Evolutionary conservation across 2,888 invertebrate genomes (phyloP).

Genomic region (Dynastes grantii): DNA sequence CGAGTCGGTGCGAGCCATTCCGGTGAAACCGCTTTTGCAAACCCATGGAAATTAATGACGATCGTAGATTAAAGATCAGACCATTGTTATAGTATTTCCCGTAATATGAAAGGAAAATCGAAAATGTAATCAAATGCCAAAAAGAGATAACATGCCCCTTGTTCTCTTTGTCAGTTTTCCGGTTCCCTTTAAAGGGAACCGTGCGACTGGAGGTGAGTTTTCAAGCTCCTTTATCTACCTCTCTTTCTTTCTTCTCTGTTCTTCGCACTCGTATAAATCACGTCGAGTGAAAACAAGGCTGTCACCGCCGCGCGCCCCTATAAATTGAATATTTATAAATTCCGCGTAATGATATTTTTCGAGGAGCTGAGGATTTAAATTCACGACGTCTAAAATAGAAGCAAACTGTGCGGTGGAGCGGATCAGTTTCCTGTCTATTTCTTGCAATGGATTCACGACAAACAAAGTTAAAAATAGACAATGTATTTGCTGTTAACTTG

Average conservation of each 20-base stretch:
- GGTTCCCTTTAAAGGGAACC: neutral
- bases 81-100: slow-evolving; percentile 28
- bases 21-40: slow-evolving; percentile 2
- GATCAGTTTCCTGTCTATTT: neutral
- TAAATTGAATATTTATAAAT: slow-evolving; percentile 48
- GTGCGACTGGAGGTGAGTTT: neutral
- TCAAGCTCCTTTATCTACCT: neutral
- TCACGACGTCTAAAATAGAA: slow-evolving; percentile 28
- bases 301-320: slow-evolving; percentile 10
- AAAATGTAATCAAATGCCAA: slow-evolving; percentile 44
- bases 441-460: neutral
- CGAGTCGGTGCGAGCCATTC: neutral
- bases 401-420: slow-evolving; percentile 1
- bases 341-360: slow-evolving; percentile 31
- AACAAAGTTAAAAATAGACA: neutral
- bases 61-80: slow-evolving; percentile 32
- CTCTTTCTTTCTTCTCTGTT: slow-evolving; percentile 2
- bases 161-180: slow-evolving; percentile 1
- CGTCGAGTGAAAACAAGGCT: slow-evolving; percentile 38
- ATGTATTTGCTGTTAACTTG: slow-evolving; percentile 6
- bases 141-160: slow-evolving; percentile 31
- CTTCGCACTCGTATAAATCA: slow-evolving; percentile 35
- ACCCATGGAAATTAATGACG: slow-evolving; percentile 29
- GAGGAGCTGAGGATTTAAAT: slow-evolving; percentile 30
- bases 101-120: slow-evolving; percentile 26